Base-by-base conservation (phyloP, 2,888 invertebrate species). In the Neocrepidodera transversa region DNA sequence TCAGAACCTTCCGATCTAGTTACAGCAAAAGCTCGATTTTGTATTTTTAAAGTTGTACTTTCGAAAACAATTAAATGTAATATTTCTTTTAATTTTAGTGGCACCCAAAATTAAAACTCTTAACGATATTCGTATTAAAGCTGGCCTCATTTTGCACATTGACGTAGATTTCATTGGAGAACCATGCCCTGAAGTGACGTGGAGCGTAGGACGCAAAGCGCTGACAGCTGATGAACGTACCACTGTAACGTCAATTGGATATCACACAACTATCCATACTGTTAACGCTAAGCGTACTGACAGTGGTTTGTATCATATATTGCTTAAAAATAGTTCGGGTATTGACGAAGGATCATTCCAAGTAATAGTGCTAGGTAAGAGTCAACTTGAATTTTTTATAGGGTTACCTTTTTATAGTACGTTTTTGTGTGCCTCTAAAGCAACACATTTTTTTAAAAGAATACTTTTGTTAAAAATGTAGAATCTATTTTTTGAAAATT, bases 101-200 rank as follows among this genome's bases (percentile, higher is more conserved):
- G 92, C 96, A 67, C 98, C 98, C 1, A 95, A 95, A 81, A 98
- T 98, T 75, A 89, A 93, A 68, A 93, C 93, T 51, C 84, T 96
- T 65, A 89, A 91, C 68, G 95, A 97, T 72, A 86, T 97, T 61
- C 89, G 92, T 66, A 90, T 97, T 74, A 97, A 96, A 80, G 93
- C 93, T 63, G 96, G 96, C 45, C 91, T 95, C 68, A 92, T 94
- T 66, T 89, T 95, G 82, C 93, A 92, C 70, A 83, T 93, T 65
- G 94, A 95, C 74, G 90, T 97, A 38, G 90, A 94, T 75, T 97
- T 93, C 73, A 87, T 93, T 71, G 97, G 97, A 60, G 96, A 97
- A 79, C 97, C 97, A 11, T 85, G 87, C 53, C 97, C 97, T 20
- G 92, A 92, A 75, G 94, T 92, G 1, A 87, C 85, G 59, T 97